Base-by-base conservation (phyloP, 2,113 vertebrate genomes). In the Chroicocephalus ridibundus region DNA sequence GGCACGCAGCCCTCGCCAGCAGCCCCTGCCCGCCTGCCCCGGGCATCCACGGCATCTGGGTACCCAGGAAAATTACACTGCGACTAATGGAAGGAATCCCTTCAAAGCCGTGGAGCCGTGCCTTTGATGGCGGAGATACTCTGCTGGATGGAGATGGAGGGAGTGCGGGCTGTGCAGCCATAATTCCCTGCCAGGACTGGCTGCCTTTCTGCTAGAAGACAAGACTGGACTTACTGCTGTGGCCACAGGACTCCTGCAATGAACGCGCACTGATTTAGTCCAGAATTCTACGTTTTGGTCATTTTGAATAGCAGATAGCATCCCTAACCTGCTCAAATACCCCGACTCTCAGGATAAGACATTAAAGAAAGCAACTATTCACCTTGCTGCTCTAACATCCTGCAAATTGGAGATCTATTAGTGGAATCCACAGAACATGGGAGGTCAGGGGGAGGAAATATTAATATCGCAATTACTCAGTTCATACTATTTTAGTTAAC, bases 91-190 rank as follows among this genome's bases (percentile, higher is more conserved):
- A n/a, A 49, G 81, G 38, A 15, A 8, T 79, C 72, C 26, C 14
- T 44, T 19, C 75, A 57, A 27, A 77, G 64, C 25, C 0, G 1
- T 7, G 5, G 1, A 62, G 49, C 60, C 8, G 0, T 26, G 58
- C 6, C 54, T 65, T 32, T 22, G 64, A 22, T 40, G 51, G n/a
- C 0, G 0, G 47, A 1, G 0, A 32, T 13, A 1, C 72, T 16
- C 32, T 34, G 32, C 82, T 31, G 79, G n/a, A 26, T 40, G 29
- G 49, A 52, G 44, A 20, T 9, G 66, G 62, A n/a, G 54, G 0
- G 0, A 58, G 6, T 3, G 40, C 0, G 2, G 25, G 64, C 54
- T 0, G 1, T 16, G 54, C 60, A 51, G 52, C 13, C 8, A 0
- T 5, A 66, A 34, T 27, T 74, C 40, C 81, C 55, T 29, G 61